A percentile compares a stretch with the other conserved stretches of the same genome.
phyloP scores from a whole-genome alignment of 92 coral and sea anemone species.

The Paramuricea clavata region DNA sequence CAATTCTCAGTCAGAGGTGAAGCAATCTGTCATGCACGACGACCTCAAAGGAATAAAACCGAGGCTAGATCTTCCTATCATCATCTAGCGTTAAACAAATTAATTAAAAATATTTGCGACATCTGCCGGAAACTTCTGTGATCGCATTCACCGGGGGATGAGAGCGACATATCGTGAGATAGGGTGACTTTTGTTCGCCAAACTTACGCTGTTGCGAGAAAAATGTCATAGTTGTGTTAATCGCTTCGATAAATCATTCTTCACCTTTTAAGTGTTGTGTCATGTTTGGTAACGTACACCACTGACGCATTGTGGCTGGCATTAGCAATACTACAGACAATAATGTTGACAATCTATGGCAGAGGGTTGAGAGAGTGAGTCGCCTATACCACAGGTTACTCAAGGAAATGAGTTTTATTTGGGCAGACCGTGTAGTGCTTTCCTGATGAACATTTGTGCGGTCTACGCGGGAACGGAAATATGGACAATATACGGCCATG shows the following conservation, averaged over 20 bases:
- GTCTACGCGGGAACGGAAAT: constrained; percentile 19
- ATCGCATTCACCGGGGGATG: constrained; percentile 58
- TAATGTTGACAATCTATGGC: constrained; percentile 16
- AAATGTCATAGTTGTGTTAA: constrained; percentile 12
- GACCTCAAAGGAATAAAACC: constrained; percentile 35
- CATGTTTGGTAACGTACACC: constrained; percentile 15
- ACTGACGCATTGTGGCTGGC: constrained; percentile 10
- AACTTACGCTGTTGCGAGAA: not conserved
- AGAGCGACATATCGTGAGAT: constrained; percentile 14
- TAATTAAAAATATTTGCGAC: constrained; percentile 56
- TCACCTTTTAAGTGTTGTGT: constrained; percentile 37
- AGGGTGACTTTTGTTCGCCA: constrained; percentile 26
- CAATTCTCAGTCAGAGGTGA: constrained; percentile 37
- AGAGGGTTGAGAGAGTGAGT: constrained; percentile 39
- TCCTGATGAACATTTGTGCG: constrained; percentile 4
- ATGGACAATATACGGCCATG: not conserved
- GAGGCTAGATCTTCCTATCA: constrained; percentile 44
- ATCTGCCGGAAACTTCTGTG: constrained; percentile 59
- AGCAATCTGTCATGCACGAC: constrained; percentile 52
- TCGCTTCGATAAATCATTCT: constrained; percentile 46
- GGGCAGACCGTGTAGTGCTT: not conserved
- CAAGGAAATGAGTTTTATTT: not conserved
- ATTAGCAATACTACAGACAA: not conserved
- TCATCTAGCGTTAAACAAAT: constrained; percentile 52
- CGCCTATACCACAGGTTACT: constrained; percentile 14